Conservation (phyloP, 92 coral and sea anemone species). For the Paragorgia papillata region DNA sequence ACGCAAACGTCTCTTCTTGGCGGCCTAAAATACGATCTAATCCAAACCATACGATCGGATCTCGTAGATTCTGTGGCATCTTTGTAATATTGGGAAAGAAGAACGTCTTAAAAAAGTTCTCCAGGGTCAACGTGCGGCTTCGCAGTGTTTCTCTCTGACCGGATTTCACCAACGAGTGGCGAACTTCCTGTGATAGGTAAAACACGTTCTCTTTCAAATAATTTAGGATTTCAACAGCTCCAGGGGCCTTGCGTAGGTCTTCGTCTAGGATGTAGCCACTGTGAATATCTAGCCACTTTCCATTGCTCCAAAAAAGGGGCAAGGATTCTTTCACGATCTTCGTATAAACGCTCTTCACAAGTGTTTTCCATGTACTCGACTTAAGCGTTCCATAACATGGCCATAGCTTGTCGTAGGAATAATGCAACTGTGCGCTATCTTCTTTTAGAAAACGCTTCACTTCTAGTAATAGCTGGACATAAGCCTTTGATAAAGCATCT, state of each 20-base stretch:
- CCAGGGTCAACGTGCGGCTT: conserved; percentile 66
- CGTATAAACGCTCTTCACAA: conserved; percentile 64
- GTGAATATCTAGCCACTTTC: conserved; percentile 60
- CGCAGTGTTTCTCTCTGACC: conserved; percentile 45
- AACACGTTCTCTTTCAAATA: conserved; percentile 57
- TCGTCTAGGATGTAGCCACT: conserved; percentile 64
- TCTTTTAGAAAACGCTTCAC: conserved; percentile 43
- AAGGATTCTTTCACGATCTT: conserved; percentile 52
- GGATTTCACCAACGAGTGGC: conserved; percentile 63
- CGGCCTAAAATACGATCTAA: conserved; percentile 73
- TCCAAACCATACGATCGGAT: conserved; percentile 64
- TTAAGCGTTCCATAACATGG: conserved; percentile 65
- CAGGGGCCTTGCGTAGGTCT: conserved; percentile 58
- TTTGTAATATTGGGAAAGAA: conserved; percentile 65
- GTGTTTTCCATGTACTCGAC: conserved; percentile 68
- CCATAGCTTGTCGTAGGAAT: conserved; percentile 59
- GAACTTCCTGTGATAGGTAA: conserved; percentile 64
- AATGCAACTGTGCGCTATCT: conserved; percentile 34
- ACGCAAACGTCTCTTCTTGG: conserved; percentile 55
- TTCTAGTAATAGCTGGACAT: conserved; percentile 61
- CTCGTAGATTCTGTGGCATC: conserved; percentile 55
- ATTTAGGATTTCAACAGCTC: conserved; percentile 51
- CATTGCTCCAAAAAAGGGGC: conserved; percentile 60
- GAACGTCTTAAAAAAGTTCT: conserved; percentile 65
- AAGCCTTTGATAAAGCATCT: conserved; percentile 70